These are phyloP conservation scores for Psix sp. DNA, from an alignment of 1,140 invertebrate genomes.

Conservation along the genomic window DNA sequence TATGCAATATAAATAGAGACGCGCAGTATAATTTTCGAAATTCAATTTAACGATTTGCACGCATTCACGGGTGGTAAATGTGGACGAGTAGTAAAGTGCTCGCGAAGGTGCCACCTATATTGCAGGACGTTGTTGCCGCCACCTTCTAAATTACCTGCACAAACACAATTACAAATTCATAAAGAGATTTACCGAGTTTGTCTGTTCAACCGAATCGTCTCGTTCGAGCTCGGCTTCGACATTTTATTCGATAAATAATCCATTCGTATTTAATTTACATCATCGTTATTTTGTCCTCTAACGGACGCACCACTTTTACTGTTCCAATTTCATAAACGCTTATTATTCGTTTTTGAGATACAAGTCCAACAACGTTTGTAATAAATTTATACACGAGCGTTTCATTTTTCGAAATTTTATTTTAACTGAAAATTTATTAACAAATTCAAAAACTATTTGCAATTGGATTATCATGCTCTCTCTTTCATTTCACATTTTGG, in stretches of 20 bases:
- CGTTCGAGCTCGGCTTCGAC: constrained; percentile 44
- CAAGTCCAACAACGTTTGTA: too few species aligned
- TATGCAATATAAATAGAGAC: constrained; percentile 62
- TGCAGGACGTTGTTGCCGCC: constrained; percentile 30
- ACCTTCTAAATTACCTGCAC: constrained; percentile 55
- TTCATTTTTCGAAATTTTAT: too few species aligned
- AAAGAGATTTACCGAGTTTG: constrained; percentile 56
- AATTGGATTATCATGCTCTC: too few species aligned
- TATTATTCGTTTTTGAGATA: too few species aligned
- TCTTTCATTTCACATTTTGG: too few species aligned
- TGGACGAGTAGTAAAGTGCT: constrained; percentile 29
- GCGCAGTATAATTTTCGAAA: constrained; percentile 62
- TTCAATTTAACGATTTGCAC: constrained; percentile 61
- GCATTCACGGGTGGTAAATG: constrained; percentile 42
- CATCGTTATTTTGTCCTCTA: constrained; percentile 32
- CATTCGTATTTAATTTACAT: constrained; percentile 51
- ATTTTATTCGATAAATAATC: constrained; percentile 53
- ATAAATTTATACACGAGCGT: too few species aligned
- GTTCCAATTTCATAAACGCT: too few species aligned
- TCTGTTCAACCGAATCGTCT: constrained; percentile 43
- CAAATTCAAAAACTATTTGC: too few species aligned
- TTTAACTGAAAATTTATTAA: too few species aligned
- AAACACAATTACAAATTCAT: constrained; percentile 59
- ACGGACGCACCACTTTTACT: too few species aligned
- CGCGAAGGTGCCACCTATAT: constrained; percentile 42